These are phyloP conservation scores for Cryptotermes secundus DNA, from an alignment of 1,140 invertebrate genomes.

Conservation along the genomic window DNA sequence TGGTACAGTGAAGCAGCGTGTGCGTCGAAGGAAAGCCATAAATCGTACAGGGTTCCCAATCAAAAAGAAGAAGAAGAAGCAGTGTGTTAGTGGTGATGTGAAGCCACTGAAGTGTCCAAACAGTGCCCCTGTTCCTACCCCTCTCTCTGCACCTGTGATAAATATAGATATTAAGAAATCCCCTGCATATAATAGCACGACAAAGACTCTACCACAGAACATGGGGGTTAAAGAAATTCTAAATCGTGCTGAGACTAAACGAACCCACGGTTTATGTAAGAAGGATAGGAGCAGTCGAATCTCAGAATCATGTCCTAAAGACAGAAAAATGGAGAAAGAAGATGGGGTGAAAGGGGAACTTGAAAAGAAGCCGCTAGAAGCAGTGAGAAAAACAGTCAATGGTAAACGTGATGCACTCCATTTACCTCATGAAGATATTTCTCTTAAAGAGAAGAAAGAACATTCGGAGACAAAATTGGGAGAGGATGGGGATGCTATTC, in stretches of 20 bases:
- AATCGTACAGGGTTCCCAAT: slow-evolving; percentile 86
- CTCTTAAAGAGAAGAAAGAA: not conserved
- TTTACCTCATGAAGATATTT: not conserved
- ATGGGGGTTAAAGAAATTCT: not conserved
- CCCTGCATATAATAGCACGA: not conserved
- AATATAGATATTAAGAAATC: not conserved
- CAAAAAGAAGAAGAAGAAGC: slow-evolving; percentile 81
- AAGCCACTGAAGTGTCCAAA: not conserved
- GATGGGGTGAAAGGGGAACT: not conserved
- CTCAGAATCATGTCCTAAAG: not conserved
- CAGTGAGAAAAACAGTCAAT: not conserved
- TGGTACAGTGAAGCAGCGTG: slow-evolving; percentile 58
- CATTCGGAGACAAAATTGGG: not conserved
- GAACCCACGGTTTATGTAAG: not conserved
- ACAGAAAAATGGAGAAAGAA: not conserved
- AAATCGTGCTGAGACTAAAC: not conserved
- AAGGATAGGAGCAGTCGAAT: not conserved
- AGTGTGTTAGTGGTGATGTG: slow-evolving; percentile 41
- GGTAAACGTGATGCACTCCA: not conserved
- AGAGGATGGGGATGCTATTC: not conserved
- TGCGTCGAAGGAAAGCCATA: slow-evolving; percentile 70
- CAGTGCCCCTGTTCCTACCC: not conserved
- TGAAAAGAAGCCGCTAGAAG: not conserved
- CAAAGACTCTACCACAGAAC: not conserved
- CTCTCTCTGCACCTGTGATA: slow-evolving; percentile 1